Base-by-base conservation (phyloP, 2,797 vertebrate species). In the Danio choprae region DNA sequence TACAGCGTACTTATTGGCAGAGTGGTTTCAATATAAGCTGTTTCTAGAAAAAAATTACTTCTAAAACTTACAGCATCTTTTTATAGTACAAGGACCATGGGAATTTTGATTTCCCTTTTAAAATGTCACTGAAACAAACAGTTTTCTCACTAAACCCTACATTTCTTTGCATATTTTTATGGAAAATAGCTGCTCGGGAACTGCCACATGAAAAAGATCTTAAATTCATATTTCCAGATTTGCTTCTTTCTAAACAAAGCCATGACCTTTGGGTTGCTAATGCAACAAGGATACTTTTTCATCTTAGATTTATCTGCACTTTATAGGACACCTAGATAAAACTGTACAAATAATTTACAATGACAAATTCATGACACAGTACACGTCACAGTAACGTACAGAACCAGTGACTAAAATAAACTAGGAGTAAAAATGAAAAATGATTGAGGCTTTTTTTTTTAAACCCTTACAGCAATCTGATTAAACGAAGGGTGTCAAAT, bases 401-500 rank as follows among this genome's bases (percentile, higher is more conserved):
- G 29, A 69, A 64, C 12, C 13, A 67, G 53, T 59, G 40, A 65
- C 74, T 62, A 62, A 75, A 72, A 79, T 69, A 16, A 36, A 59
- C 29, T 29, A 70, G 20, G 7, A 73, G 53, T 16, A 18, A 16
- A 36, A 70, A 46, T 48, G 64, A 59, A 18, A 15, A 11, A 10
- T 2, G 0, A 10, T 68, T 13, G 56, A 44, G 41, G 11, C 20
- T 51, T 43, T 43, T 43, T 43, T 68, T 74, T 70, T 70, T 50
- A 70, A 72, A 22, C 22, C 10, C 64, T 76, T 38, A 48, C n/a
- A 81, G 84, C 79, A 81, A 84, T 88, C 63, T 84, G 82, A 87
- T 89, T 87, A 69, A 88, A 59, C 18, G 62, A 84, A 81, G 75
- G 65, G 86, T 80, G 77, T 79, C 87, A 75, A 80, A 63, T 80